phyloP scores from a whole-genome alignment of 2,113 vertebrate genomes.

The Oncorhynchus clarkii region DNA sequence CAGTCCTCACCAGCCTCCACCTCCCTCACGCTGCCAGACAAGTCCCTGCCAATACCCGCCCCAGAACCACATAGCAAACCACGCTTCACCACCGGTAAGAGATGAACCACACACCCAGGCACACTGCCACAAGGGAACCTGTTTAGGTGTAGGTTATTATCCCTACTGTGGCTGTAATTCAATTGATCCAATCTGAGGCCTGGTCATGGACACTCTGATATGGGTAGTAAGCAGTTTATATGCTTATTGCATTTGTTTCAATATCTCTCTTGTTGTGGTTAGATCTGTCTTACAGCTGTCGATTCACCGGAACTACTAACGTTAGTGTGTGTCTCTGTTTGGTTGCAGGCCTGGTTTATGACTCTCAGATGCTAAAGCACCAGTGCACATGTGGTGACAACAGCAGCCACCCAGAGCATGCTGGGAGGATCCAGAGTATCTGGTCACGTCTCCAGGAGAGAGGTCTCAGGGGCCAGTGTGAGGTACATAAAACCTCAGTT shows the following conservation, averaged over 20 bases:
- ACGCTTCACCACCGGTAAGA: slow-evolving; percentile 85
- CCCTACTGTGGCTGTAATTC: too few species aligned
- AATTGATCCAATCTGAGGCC: too few species aligned
- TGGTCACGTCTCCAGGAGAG: slow-evolving; percentile 94
- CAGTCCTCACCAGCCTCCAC: slow-evolving; percentile 88
- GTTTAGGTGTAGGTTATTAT: too few species aligned
- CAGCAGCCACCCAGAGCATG: slow-evolving; percentile 94
- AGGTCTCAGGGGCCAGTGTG: slow-evolving; percentile 87
- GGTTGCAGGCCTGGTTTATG: slow-evolving; percentile 86
- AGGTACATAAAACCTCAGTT: slow-evolving; percentile 70
- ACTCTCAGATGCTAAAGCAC: slow-evolving; percentile 95
- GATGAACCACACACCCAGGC: background rate
- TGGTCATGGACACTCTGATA: too few species aligned
- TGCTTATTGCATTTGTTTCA: background rate
- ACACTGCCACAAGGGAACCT: background rate
- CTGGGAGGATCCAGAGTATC: slow-evolving; percentile 96
- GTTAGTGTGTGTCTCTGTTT: slow-evolving; percentile 6
- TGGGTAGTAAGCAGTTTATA: too few species aligned
- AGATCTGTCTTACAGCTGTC: background rate
- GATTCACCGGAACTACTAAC: too few species aligned
- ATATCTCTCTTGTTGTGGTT: background rate
- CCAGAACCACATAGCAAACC: slow-evolving; percentile 77
- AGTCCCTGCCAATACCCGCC: slow-evolving; percentile 62
- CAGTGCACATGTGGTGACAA: slow-evolving; percentile 94
- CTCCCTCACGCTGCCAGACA: slow-evolving; percentile 68